These are phyloP conservation scores for Anoncus sp. DNA, from an alignment of 2,888 invertebrate genomes.

Conservation along the genomic window DNA sequence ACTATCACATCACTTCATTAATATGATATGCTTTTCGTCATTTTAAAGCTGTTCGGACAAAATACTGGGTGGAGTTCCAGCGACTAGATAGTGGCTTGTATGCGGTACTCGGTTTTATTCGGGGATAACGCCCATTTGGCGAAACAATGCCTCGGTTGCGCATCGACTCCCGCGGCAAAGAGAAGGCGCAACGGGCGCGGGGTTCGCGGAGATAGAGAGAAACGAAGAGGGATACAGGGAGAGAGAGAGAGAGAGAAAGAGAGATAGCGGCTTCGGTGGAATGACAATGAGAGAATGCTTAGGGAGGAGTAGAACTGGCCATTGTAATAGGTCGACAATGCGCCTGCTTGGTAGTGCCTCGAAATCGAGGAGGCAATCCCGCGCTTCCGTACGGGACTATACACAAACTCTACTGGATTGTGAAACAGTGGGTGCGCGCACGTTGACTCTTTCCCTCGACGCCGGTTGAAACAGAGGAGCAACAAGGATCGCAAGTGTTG, in stretches of 20 bases:
- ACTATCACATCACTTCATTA: too few species aligned
- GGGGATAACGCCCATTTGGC: slow-evolving; percentile 76
- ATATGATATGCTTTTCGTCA: too few species aligned
- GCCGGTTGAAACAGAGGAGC: slow-evolving; percentile 29
- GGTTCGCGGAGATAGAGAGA: slow-evolving; percentile 28
- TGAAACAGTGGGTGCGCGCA: slow-evolving; percentile 49
- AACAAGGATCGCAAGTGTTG: slow-evolving; percentile 29
- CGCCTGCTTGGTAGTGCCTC: slow-evolving; percentile 80
- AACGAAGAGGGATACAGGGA: background rate
- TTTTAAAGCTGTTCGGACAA: background rate
- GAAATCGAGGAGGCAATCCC: slow-evolving; percentile 53
- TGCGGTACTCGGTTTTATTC: slow-evolving; percentile 58
- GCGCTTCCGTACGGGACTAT: slow-evolving; percentile 32
- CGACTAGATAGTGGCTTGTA: slow-evolving; percentile 50
- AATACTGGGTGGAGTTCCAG: background rate
- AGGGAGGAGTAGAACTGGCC: slow-evolving; percentile 70
- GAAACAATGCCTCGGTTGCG: slow-evolving; percentile 79
- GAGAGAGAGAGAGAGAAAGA: slow-evolving; percentile 11
- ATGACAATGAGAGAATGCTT: slow-evolving; percentile 80
- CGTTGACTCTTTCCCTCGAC: slow-evolving; percentile 69
- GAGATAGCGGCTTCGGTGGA: slow-evolving; percentile 27
- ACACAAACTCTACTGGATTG: slow-evolving; percentile 33
- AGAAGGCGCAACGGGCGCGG: slow-evolving; percentile 61
- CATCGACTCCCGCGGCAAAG: slow-evolving; percentile 82
- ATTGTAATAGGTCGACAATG: slow-evolving; percentile 82